Evolutionary conservation across 2,888 invertebrate species (phyloP).

Genomic region (Hetaerina titia): DNA sequence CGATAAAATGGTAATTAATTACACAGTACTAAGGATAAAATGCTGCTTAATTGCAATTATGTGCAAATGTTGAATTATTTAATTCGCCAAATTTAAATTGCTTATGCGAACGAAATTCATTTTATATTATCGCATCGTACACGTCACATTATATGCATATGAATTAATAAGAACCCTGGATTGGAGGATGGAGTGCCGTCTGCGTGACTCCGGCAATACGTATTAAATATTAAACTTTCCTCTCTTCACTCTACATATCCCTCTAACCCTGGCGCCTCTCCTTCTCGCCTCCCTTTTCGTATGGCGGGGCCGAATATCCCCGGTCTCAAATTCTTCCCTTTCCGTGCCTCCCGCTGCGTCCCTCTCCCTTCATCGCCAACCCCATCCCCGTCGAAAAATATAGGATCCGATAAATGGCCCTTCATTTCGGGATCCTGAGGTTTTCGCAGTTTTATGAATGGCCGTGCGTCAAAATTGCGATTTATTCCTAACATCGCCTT

Average conservation of each 20-base stretch:
- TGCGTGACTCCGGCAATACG: too few species aligned
- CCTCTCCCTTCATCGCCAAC: neutral
- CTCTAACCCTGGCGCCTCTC: neutral
- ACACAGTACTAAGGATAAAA: too few species aligned
- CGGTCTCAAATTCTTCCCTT: neutral
- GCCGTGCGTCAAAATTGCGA: neutral
- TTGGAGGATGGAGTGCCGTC: too few species aligned
- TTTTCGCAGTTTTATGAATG: conserved; percentile 6
- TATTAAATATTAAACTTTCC: neutral
- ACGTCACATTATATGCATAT: too few species aligned
- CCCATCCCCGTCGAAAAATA: neutral
- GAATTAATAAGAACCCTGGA: too few species aligned
- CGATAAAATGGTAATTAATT: too few species aligned
- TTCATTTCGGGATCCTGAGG: neutral
- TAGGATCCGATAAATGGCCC: conserved; percentile 27
- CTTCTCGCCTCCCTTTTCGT: neutral
- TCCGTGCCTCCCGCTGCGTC: neutral
- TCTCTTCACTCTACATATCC: neutral
- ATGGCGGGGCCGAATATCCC: neutral
- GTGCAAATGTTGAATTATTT: too few species aligned
- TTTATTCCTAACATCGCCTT: neutral
- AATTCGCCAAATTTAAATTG: too few species aligned
- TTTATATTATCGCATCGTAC: too few species aligned
- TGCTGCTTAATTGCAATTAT: too few species aligned
- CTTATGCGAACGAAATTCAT: too few species aligned